These are phyloP conservation scores for Catostomus latipinnis DNA, from an alignment of 2,797 vertebrate genomes.

Conservation along the genomic window DNA sequence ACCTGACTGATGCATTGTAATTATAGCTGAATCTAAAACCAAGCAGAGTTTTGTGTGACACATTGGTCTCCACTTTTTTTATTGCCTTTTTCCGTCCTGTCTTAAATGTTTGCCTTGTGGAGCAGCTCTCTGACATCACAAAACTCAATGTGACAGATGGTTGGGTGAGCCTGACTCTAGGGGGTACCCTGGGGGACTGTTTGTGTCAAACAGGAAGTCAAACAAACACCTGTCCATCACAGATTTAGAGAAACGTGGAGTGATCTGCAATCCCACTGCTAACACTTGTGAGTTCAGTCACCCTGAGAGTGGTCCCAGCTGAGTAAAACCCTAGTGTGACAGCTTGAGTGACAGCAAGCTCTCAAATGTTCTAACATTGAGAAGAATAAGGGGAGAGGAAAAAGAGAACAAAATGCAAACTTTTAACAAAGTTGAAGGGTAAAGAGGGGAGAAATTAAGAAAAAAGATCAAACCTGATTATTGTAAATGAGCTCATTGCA, in stretches of 20 bases:
- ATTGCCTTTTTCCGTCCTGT: slow-evolving; percentile 5
- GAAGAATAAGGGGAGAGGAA: not conserved
- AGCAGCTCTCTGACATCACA: slow-evolving; percentile 19
- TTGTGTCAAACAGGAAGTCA: slow-evolving; percentile 36
- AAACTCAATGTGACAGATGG: slow-evolving; percentile 47
- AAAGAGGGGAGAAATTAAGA: not conserved
- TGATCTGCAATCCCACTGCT: slow-evolving; percentile 17
- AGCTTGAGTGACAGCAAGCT: too few species aligned
- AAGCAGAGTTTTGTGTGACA: slow-evolving; percentile 1
- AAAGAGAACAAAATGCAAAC: not conserved
- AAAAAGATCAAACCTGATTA: too few species aligned
- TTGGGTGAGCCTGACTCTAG: slow-evolving; percentile 3
- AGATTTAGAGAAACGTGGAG: slow-evolving; percentile 21
- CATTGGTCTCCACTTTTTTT: slow-evolving; percentile 5
- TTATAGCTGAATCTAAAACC: not conserved
- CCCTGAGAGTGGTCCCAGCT: not conserved
- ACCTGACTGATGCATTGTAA: slow-evolving; percentile 15
- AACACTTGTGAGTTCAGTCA: slow-evolving; percentile 13
- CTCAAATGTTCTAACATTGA: not conserved
- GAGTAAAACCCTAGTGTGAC: slow-evolving; percentile 20
- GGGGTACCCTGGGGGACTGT: slow-evolving; percentile 22
- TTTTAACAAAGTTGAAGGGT: too few species aligned
- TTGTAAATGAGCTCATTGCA: too few species aligned
- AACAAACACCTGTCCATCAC: slow-evolving; percentile 43
- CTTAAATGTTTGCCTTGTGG: slow-evolving; percentile 36